Conservation (phyloP, 2,797 vertebrate genomes). For the Chiroxiphia lanceolata region DNA sequence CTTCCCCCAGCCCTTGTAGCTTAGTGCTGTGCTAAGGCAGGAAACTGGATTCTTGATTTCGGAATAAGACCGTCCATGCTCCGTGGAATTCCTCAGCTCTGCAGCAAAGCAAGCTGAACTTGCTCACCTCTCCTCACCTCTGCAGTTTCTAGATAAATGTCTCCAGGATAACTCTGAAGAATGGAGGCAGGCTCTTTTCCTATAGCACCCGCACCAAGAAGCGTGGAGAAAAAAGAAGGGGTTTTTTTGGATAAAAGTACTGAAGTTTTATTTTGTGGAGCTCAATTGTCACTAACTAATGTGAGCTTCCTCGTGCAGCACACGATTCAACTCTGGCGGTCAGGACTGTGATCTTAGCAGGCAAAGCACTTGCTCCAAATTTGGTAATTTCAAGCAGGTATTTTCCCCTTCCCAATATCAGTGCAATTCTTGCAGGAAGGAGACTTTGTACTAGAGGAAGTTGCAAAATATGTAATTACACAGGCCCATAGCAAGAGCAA, state of each 20-base stretch:
- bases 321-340: fast-evolving
- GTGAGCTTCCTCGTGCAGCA: not conserved
- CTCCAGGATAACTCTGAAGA: not conserved
- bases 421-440: not conserved
- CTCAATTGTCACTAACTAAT: not conserved
- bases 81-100: not conserved
- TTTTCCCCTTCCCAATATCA: not conserved
- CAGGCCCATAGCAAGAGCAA: not conserved
- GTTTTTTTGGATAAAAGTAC: not conserved
- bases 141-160: not conserved
- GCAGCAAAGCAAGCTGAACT: not conserved
- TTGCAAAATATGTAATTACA: not conserved
- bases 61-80: not conserved
- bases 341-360: not conserved
- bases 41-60: not conserved
- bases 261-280: not conserved
- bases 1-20: not conserved
- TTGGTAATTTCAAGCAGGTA: not conserved
- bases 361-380: not conserved
- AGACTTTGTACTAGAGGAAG: not conserved
- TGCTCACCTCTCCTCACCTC: not conserved
- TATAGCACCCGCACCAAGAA: fast-evolving
- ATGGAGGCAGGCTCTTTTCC: not conserved
- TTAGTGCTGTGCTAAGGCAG: not conserved
- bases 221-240: not conserved